A percentile compares a stretch with the other conserved stretches of the same genome.
Conservation (phyloP, 2,113 vertebrate species). For the Muntiacus muntjak region DNA sequence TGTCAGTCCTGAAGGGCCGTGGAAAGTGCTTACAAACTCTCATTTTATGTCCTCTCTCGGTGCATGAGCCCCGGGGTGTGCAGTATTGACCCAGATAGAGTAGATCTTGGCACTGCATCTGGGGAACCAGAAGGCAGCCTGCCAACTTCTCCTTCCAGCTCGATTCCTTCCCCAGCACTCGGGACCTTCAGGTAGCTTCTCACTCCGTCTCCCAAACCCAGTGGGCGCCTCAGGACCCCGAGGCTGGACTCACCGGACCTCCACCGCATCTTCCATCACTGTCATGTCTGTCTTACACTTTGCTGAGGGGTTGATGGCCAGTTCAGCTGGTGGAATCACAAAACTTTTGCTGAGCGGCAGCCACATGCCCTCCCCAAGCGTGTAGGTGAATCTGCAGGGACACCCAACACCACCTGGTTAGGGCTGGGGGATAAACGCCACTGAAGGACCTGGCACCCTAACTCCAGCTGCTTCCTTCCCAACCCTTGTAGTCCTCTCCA, state of each 20-base stretch:
- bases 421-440: fast-evolving
- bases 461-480: background rate
- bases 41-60: conserved; percentile 24
- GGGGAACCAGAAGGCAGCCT: background rate
- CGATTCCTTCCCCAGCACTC: background rate
- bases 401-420: background rate
- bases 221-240: fast-evolving
- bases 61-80: background rate
- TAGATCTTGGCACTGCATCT: background rate
- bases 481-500: fast-evolving
- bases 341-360: conserved; percentile 98
- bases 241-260: conserved; percentile 87
- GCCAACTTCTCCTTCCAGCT: background rate
- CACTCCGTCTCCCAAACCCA: too few relatives aligned
- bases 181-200: background rate
- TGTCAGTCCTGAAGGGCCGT: conserved; percentile 8
- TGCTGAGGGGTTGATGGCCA: conserved; percentile 98
- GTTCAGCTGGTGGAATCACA: conserved; percentile 95
- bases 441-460: fast-evolving
- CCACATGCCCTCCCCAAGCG: conserved; percentile 98
- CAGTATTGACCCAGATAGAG: background rate
- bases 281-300: conserved; percentile 99
- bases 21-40: conserved; percentile 28
- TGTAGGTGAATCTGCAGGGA: conserved; percentile 94
- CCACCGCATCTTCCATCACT: conserved; percentile 97